Percentiles rank a stretch among this genome's conserved stretches.
These are phyloP conservation scores for Taenaris catops DNA, from an alignment of 2,888 invertebrate genomes.

Conservation along the genomic window DNA sequence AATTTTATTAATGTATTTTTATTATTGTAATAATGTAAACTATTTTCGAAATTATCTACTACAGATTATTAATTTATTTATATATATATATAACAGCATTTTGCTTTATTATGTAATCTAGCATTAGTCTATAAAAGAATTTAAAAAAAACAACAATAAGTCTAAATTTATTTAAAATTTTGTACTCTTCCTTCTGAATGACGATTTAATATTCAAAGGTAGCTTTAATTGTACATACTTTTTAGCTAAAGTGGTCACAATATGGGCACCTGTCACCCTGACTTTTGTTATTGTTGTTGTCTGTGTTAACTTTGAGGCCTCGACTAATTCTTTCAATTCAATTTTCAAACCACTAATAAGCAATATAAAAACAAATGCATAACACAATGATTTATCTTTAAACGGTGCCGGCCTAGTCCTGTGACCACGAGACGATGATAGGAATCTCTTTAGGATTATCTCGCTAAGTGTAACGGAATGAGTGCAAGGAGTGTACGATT, in stretches of 20 bases:
- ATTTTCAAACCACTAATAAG: conserved; percentile 55
- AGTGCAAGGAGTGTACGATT: conserved; percentile 39
- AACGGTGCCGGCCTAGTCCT: conserved; percentile 42
- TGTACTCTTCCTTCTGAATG: conserved; percentile 40
- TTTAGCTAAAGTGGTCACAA: conserved; percentile 34
- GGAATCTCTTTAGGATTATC: conserved; percentile 45
- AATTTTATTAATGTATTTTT: no score
- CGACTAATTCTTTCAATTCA: conserved; percentile 44
- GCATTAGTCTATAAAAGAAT: no score
- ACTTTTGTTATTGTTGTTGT: conserved; percentile 42
- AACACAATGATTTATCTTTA: conserved; percentile 58
- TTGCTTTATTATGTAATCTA: no score
- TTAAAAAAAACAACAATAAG: background rate
- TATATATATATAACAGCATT: no score
- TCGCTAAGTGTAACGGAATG: conserved; percentile 50
- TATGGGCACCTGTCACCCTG: conserved; percentile 45
- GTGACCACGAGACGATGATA: conserved; percentile 34
- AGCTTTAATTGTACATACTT: conserved; percentile 55
- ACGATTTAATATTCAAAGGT: conserved; percentile 35
- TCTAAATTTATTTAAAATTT: conserved; percentile 36
- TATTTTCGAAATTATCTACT: no score
- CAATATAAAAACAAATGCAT: conserved; percentile 53
- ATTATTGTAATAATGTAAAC: no score
- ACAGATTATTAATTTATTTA: no score
- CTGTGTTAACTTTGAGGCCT: conserved; percentile 40